Evolutionary conservation across 2,113 vertebrate genomes (phyloP).

Genomic region (Sylvilagus bachmani): DNA sequence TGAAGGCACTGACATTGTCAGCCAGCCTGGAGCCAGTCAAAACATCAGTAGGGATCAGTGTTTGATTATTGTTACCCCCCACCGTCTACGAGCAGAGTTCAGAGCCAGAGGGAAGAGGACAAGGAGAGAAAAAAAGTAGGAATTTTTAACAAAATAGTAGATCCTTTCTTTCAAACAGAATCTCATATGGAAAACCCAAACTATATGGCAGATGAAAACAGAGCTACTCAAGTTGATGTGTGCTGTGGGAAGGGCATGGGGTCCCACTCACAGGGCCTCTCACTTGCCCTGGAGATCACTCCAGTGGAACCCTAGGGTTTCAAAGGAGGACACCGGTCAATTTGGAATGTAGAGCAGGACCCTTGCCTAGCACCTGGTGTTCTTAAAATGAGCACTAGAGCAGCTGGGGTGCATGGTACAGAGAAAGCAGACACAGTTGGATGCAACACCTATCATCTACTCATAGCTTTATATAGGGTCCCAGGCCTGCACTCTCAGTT

Average conservation of each 20-base stretch:
- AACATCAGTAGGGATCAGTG: background rate
- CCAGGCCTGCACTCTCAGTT: background rate
- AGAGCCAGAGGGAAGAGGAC: conserved; percentile 40
- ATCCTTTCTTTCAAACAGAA: conserved; percentile 47
- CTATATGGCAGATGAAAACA: conserved; percentile 55
- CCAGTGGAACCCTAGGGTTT: background rate
- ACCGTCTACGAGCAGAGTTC: conserved; percentile 5
- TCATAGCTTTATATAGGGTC: background rate
- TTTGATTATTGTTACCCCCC: conserved; percentile 25
- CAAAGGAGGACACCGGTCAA: background rate
- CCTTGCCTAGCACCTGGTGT: background rate
- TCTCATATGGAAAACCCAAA: conserved; percentile 8
- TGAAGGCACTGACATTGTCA: conserved; percentile 46
- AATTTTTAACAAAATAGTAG: background rate
- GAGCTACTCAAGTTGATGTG: background rate
- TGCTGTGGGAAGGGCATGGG: background rate
- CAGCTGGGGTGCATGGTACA: background rate
- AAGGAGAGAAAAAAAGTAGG: conserved; percentile 31
- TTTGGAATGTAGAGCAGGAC: background rate
- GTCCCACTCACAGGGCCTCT: background rate
- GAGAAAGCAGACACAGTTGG: background rate
- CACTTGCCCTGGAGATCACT: background rate
- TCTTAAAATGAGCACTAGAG: background rate
- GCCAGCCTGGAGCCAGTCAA: conserved; percentile 7
- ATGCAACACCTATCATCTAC: background rate